phyloP scores from a whole-genome alignment of 35 echinoderm and acorn worm genomes.

The Apostichopus japonicus region DNA sequence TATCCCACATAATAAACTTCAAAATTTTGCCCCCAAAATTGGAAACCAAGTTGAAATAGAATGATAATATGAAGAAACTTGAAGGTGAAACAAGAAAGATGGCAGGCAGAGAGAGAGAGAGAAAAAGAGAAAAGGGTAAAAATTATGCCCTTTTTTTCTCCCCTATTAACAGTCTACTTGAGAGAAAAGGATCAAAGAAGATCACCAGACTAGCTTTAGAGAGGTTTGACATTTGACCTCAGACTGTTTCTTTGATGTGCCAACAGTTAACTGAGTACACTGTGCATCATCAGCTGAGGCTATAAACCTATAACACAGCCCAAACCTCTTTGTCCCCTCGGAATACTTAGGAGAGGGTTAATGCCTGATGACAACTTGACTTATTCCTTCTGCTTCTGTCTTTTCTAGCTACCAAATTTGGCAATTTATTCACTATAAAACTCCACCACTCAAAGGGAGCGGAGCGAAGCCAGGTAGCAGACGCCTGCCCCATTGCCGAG shows the following conservation, averaged over 20 bases:
- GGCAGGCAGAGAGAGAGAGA: background rate
- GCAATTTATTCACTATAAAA: background rate
- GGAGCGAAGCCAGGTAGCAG: no score
- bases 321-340: background rate
- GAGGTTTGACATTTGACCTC: slow-evolving; percentile 22
- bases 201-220: background rate
- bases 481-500: no score
- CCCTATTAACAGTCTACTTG: slow-evolving; percentile 10
- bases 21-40: background rate
- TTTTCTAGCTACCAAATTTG: background rate
- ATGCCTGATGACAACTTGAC: slow-evolving; percentile 14
- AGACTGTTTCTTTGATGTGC: slow-evolving; percentile 27
- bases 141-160: background rate
- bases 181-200: slow-evolving; percentile 28
- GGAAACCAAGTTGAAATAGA: no score
- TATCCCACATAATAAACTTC: background rate
- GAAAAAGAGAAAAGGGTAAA: background rate
- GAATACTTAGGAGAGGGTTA: slow-evolving; percentile 36
- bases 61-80: no score
- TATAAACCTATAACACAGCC: slow-evolving; percentile 29
- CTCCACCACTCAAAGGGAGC: background rate
- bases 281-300: background rate
- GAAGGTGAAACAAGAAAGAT: background rate
- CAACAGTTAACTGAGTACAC: background rate
- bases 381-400: background rate